phyloP scores from a whole-genome alignment of 2,888 invertebrate species.

The Mycalesis mineus region DNA sequence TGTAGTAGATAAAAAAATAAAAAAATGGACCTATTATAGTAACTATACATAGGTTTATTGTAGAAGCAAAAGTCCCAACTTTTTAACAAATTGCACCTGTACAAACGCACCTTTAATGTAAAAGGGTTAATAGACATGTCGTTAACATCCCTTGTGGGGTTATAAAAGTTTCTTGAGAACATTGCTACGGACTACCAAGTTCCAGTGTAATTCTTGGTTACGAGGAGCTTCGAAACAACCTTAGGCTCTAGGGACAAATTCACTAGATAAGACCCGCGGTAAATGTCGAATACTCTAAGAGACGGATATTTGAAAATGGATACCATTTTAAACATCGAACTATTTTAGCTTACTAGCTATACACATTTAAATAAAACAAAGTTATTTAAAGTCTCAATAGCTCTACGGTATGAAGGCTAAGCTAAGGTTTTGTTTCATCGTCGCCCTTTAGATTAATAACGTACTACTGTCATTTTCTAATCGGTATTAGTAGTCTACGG shows the following conservation, averaged over 20 bases:
- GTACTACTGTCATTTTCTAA: too few relatives aligned
- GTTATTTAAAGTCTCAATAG: too few relatives aligned
- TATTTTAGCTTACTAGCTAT: too few relatives aligned
- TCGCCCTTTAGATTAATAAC: too few relatives aligned
- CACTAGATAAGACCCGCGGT: conserved; percentile 8
- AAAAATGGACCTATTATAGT: too few relatives aligned
- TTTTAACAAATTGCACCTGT: background rate
- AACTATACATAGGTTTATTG: too few relatives aligned
- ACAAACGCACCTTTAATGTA: conserved; percentile 5
- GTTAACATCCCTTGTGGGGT: conserved; percentile 11
- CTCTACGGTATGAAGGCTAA: too few relatives aligned
- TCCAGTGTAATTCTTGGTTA: conserved; percentile 27
- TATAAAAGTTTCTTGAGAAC: conserved; percentile 17
- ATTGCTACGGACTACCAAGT: conserved; percentile 19
- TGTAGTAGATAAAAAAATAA: too few relatives aligned
- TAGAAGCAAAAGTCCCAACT: background rate
- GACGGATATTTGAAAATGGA: background rate
- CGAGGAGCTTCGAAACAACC: conserved; percentile 15
- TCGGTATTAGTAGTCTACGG: too few relatives aligned
- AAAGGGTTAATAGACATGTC: conserved; percentile 17
- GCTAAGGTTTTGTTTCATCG: too few relatives aligned
- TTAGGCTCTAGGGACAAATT: conserved; percentile 21
- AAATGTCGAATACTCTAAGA: conserved; percentile 1
- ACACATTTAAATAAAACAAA: too few relatives aligned
- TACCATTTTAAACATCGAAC: too few relatives aligned